phyloP scores from a whole-genome alignment of 1,140 invertebrate species.

The Paraescarpia echinospica region DNA sequence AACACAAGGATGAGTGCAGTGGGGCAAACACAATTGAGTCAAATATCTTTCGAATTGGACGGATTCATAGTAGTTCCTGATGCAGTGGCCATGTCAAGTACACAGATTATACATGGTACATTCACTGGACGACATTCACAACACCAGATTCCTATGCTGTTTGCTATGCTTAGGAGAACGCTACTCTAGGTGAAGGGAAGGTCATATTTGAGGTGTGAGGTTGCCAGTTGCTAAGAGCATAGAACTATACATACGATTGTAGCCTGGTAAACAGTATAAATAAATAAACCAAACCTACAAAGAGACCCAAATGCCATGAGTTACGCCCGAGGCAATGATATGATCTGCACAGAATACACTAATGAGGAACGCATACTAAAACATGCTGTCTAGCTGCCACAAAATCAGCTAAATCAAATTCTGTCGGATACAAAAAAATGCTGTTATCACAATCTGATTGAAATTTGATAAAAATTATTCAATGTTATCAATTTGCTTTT shows the following conservation, averaged over 20 bases:
- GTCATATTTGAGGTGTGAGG: background rate
- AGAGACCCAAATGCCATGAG: background rate
- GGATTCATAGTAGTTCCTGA: background rate
- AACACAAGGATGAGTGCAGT: background rate
- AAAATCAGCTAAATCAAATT: background rate
- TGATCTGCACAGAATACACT: background rate
- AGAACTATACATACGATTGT: background rate
- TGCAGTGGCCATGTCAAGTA: background rate
- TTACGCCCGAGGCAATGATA: background rate
- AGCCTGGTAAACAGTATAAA: background rate
- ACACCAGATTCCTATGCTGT: background rate
- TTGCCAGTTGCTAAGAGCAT: background rate
- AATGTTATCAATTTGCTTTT: background rate
- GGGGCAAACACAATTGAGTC: background rate
- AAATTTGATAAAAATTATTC: background rate
- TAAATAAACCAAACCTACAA: constrained; percentile 6
- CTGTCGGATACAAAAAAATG: too few relatives aligned
- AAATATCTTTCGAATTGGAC: background rate
- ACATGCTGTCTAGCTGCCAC: background rate
- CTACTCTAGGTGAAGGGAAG: background rate
- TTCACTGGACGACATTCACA: background rate
- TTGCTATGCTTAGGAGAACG: background rate
- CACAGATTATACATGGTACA: background rate
- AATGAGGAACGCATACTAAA: background rate
- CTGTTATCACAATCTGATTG: background rate